Evolutionary conservation across 1,140 invertebrate genomes (phyloP), one percentile per base, ranked within the genome.

Genomic region (Copidosoma floridanum): DNA sequence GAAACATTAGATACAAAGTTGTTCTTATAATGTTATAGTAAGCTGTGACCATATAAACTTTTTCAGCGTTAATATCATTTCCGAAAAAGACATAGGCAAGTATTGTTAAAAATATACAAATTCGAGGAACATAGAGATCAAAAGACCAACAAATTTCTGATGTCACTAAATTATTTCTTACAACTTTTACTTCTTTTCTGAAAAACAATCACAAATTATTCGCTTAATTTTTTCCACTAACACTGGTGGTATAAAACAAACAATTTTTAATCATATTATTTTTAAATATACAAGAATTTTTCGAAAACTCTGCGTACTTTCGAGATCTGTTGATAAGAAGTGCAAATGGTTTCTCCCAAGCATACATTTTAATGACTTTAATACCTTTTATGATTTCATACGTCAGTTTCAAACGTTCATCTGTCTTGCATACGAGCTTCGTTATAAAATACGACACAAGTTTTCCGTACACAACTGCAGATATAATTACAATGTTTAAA

Each of bases 351-450:
- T 85, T 84, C 72, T 93, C 91, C 91, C 91, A 93, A 3, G 89
- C 86, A 66, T 92, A 93, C 90, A 94, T 93, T 81, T 95, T 95
- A 24, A 95, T 94, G 2, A 94, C 88, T 75, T 93, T 86, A 68
- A 95, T 91, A 1, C 90, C 92, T 41, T 85, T 84, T 11, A 95
- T 86, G 20, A 96, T 90, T 79, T 95, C 92, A 72, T 90, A 93
- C 90, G 94, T 94, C 48, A 93, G 73, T 38, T 87, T 82, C 0
- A 95, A 88, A 63, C 93, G 82, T 68, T 93, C 85, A 71, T 96
- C 93, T 1, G 92, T 93, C 59, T 84, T 82, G 5, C 18, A 32
- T n/a, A 90, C 90, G 2, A 87, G 89, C 63, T 82, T 81, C 40
- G 85, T 65, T 59, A 89, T 83, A 18, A 88, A 82, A 44, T 81